Base-by-base conservation (phyloP, 2,888 invertebrate genomes). In the Cartodere bifasciata region DNA sequence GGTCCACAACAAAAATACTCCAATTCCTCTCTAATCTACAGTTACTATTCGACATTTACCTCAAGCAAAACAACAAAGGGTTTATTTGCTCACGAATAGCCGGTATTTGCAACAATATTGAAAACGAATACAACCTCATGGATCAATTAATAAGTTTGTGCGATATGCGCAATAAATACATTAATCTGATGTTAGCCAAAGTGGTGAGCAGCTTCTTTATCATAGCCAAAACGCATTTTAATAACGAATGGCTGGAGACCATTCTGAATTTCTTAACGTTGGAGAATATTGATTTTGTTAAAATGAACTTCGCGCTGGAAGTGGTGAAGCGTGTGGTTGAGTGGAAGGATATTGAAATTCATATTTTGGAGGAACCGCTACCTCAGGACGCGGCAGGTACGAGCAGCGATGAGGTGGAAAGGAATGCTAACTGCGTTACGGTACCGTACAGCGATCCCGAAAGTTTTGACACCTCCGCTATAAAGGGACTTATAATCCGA, bases 301-400 rank as follows among this genome's bases (percentile, higher is more conserved):
- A 83, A 56, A 81, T 86, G 55, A 75, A 82, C 47, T 86, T 86
- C 56, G 81, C 82, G 40, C 62, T 88, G 45, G 86, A 87, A 53
- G 73, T 88, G 25, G 79, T 88, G 29, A 84, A 84, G 51, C 72
- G 84, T 44, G 82, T 88, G 47, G 81, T 88, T 0, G 87, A 88
- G 52, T 87, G 86, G 79, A 87, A 84, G 50, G 86, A 88, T 58
- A 63, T 78, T 15, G 76, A 80, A 52, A 70, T 75, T 45, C 86
- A 86, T 63, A 81, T 85, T 1, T 54, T 84, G 21, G 85, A 86
- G 50, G 85, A 84, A 62, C 13, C 61, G 51, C 29, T 52, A 49
- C 35, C 60, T 52, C 41, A 44, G 29, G 55, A 55, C 27, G 46
- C 43, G 15, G 49, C 55, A 1, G 47, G 50, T 11, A 41, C 50